Conservation (phyloP, 2,888 invertebrate genomes). For the Agrochola litura region DNA sequence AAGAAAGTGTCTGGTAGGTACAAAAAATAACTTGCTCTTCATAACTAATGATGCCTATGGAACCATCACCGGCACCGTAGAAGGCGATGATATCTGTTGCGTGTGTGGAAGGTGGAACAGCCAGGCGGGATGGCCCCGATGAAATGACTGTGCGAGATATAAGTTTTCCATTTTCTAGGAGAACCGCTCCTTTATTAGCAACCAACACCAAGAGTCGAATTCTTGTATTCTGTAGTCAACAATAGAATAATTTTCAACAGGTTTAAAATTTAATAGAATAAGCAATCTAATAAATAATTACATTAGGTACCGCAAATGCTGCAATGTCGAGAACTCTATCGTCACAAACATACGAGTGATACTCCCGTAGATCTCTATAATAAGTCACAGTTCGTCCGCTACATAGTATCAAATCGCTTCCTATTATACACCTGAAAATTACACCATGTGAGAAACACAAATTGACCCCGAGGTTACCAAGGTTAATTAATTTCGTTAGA, state of each 20-base stretch:
- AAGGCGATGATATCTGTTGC: constrained; percentile 92
- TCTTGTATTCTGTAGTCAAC: constrained; percentile 89
- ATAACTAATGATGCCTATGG: constrained; percentile 93
- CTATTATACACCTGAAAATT: constrained; percentile 93
- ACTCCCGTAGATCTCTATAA: constrained; percentile 97
- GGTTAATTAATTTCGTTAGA: too few species aligned
- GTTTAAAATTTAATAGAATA: constrained; percentile 7
- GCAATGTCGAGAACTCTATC: constrained; percentile 96
- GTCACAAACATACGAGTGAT: constrained; percentile 96
- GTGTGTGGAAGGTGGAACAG: constrained; percentile 75
- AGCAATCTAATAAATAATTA: constrained; percentile 67
- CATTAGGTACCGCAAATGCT: constrained; percentile 87
- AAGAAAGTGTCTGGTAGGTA: constrained; percentile 32
- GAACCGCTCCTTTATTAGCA: constrained; percentile 94
- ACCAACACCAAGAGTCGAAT: constrained; percentile 94
- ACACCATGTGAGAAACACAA: constrained; percentile 7
- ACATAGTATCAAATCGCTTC: constrained; percentile 96
- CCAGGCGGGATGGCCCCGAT: constrained; percentile 82
- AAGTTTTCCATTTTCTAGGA: constrained; percentile 94
- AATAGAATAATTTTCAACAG: constrained; percentile 42
- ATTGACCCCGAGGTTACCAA: background rate
- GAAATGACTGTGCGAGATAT: constrained; percentile 75
- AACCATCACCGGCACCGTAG: constrained; percentile 97
- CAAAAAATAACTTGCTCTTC: constrained; percentile 84
- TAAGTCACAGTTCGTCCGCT: constrained; percentile 96